Evolutionary conservation across 2,113 vertebrate genomes (phyloP), one percentile per base, ranked within the genome.

Genomic region (Cardinalis cardinalis): DNA sequence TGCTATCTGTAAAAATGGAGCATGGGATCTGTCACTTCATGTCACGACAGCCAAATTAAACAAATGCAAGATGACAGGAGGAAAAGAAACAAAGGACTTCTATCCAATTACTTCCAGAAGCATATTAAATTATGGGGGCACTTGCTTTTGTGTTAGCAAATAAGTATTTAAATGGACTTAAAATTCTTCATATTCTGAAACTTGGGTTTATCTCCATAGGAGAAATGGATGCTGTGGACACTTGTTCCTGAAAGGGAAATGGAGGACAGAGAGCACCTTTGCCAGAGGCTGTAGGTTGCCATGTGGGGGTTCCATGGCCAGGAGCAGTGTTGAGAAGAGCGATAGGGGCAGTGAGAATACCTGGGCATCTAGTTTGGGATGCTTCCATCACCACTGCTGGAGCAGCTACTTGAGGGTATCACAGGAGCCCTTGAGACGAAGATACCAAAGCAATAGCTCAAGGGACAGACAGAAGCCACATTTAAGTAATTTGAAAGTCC

Each of bases 31-130:
- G 90, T 87, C 95, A 93, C 80, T 94, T 88, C 73, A 2, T 95
- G 74, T 94, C 94, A 93, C 43, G 24, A 93, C 74, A 94, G 52
- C 43, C 68, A 87, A 96, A 96, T 95, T 95, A 94, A 92, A 93
- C 75, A 95, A 96, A 94, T 73, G 48, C 55, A 92, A 81, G 73
- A 85, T 92, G 96, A 94, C 94, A 89, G 86, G 74, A 94, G 65
- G 93, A 94, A 92, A 95, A 95, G 93, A 94, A 94, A 92, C 90
- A 86, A 95, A 95, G 60, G 81, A 87, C 63, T 93, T 92, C 73
- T 90, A 96, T 96, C 80, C 90, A 93, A 95, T 96, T 96, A 95
- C 84, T 93, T 90, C 74, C 63, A 84, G 86, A 90, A 75, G 61
- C 87, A 90, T 92, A 96, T 96, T 96, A 87, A 94, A 93, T 96